Evolutionary conservation across 1,140 invertebrate species (phyloP), one percentile per base, ranked within the genome.

Genomic region (Notospermus geniculatus): DNA sequence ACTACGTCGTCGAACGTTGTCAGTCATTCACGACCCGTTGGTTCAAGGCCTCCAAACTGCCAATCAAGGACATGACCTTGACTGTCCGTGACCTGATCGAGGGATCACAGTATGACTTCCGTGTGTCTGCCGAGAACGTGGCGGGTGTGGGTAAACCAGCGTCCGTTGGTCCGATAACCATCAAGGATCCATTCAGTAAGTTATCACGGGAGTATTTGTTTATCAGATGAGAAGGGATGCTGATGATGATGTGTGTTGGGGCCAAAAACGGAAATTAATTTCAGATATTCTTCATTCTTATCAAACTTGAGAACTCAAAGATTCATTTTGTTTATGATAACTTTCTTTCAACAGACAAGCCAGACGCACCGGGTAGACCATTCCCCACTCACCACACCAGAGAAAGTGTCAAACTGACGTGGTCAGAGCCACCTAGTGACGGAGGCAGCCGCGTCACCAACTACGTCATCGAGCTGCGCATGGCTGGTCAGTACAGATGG

Each of bases 351-450:
- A 23, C 65, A 84, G 86, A 96, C 83, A 90, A 91, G 46, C 95
- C 95, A 50, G 89, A 90, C 60, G 86, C 91, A 17, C 95, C 95
- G 54, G 92, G 93, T 46, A 86, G 88, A 53, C 94, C 94, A 15
- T 89, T 88, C 64, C 90, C 97, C 46, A 29, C 87, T 2, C 91
- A 96, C 76, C 89, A 97, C 22, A 93, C 91, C 11, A 93, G 93
- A 77, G 93, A 97, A 75, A 91, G 92, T 15, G 93, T 91, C 74
- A 95, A 95, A 73, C 82, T 98, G 0, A 88, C 91, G 71, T 98
- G 95, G 95, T 88, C 93, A 60, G 94, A 94, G 75, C 95, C 95
- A 28, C 92, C 95, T 73, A 93, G 97, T 76, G 95, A 98, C 82
- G 95, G 95, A 71, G 95, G 95, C 41, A 90, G 92, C 76, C 93